Evolutionary conservation across 2,888 invertebrate species (phyloP).

Genomic region (Perdita meconis): DNA sequence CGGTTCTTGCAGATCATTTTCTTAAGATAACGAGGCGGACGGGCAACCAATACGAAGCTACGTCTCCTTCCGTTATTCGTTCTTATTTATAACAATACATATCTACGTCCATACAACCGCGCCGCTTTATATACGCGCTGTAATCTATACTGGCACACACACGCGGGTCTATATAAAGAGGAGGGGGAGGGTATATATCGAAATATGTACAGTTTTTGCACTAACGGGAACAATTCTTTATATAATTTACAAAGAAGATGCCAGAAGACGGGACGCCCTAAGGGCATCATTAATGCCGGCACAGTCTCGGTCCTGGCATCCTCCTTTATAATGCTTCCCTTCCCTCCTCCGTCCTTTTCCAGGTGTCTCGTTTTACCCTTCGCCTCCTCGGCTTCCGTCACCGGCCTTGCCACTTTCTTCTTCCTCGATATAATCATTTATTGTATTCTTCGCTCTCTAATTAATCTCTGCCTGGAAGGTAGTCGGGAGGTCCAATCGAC

Average conservation of each 20-base stretch:
- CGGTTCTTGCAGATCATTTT: slow-evolving; percentile 55
- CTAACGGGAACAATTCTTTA: slow-evolving; percentile 71
- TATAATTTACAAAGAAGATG: slow-evolving; percentile 70
- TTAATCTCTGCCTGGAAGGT: slow-evolving; percentile 67
- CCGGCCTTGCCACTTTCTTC: slow-evolving; percentile 47
- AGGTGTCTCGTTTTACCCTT: slow-evolving; percentile 44
- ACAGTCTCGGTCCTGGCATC: slow-evolving; percentile 57
- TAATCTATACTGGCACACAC: background rate
- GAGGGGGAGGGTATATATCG: slow-evolving; percentile 21
- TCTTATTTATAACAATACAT: slow-evolving; percentile 47
- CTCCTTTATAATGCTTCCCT: slow-evolving; percentile 59
- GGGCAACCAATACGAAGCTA: slow-evolving; percentile 40
- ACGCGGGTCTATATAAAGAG: slow-evolving; percentile 4
- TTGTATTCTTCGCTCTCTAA: slow-evolving; percentile 66
- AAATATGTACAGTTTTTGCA: slow-evolving; percentile 49
- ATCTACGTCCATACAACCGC: background rate
- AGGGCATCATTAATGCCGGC: slow-evolving; percentile 81
- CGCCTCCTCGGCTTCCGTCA: slow-evolving; percentile 49
- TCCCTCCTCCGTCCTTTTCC: slow-evolving; percentile 40
- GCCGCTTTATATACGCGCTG: background rate
- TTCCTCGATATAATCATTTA: slow-evolving; percentile 67
- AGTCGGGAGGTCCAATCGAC: background rate
- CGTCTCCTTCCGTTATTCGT: slow-evolving; percentile 40
- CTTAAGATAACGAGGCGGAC: slow-evolving; percentile 59
- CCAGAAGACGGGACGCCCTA: slow-evolving; percentile 68